These are phyloP conservation scores for Plutomurus gul DNA, from an alignment of 1,140 invertebrate species.

Conservation along the genomic window DNA sequence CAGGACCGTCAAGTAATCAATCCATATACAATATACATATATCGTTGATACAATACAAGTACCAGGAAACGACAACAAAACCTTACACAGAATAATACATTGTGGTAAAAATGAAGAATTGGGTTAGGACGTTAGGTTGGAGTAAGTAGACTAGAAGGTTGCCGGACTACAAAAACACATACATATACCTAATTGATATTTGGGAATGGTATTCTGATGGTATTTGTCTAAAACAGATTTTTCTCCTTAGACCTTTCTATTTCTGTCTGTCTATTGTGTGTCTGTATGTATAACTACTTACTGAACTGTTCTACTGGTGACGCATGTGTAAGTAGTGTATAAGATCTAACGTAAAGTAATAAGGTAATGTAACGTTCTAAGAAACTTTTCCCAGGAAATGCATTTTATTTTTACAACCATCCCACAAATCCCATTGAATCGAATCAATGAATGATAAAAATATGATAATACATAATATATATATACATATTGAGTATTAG, in stretches of 20 bases:
- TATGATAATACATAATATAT: background rate
- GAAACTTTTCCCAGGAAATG: slow-evolving; percentile 26
- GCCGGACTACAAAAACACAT: no score
- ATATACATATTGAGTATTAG: slow-evolving; percentile 8
- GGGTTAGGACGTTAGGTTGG: no score
- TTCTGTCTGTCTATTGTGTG: background rate
- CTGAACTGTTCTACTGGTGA: background rate
- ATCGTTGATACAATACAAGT: no score
- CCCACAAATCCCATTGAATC: background rate
- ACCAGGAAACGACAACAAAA: no score
- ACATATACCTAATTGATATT: no score
- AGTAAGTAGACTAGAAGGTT: no score
- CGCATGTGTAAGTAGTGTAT: no score
- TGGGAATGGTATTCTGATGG: no score
- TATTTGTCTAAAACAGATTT: background rate
- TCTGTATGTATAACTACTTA: background rate
- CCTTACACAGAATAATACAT: no score
- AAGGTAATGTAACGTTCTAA: slow-evolving; percentile 3
- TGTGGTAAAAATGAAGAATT: no score
- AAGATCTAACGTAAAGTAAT: background rate
- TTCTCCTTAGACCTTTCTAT: background rate
- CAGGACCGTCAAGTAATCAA: no score
- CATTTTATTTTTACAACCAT: slow-evolving; percentile 30
- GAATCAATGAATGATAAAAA: slow-evolving; percentile 25
- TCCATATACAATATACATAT: no score